These are phyloP conservation scores for Pristis pectinata DNA, from an alignment of 2,797 vertebrate species.

Conservation along the genomic window DNA sequence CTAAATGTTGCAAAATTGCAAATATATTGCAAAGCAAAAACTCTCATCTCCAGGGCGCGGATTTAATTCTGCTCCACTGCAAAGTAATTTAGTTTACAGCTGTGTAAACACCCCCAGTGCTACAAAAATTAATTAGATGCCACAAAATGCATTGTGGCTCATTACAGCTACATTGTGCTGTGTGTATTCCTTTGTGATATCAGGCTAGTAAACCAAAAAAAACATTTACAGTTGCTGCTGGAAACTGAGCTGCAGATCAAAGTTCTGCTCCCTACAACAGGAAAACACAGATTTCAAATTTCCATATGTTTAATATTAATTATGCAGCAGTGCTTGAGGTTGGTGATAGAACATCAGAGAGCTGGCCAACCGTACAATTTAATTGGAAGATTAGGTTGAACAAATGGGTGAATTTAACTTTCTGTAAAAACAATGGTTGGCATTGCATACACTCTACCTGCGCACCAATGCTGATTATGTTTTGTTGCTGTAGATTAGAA, in stretches of 20 bases:
- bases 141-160: constrained; percentile 32
- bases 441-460: neutral
- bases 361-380: neutral
- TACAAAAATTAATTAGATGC: constrained; percentile 35
- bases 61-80: constrained; percentile 36
- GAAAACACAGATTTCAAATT: constrained; percentile 18
- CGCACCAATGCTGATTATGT: neutral
- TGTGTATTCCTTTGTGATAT: constrained; percentile 34
- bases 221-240: constrained; percentile 2
- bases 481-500: neutral
- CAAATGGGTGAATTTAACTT: neutral
- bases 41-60: constrained; percentile 13
- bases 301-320: constrained; percentile 8
- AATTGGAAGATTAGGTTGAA: constrained; percentile 6
- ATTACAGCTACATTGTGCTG: constrained; percentile 29
- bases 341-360: neutral
- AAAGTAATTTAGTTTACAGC: constrained; percentile 35
- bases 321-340: neutral
- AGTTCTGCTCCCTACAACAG: neutral
- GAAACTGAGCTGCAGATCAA: constrained; percentile 26
- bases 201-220: constrained; percentile 18
- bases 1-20: constrained; percentile 21
- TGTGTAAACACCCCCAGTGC: constrained; percentile 33
- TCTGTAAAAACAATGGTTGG: neutral
- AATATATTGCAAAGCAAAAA: constrained; percentile 29